Evolutionary conservation across 2,113 vertebrate species (phyloP).

Genomic region (Fulmarus glacialis): DNA sequence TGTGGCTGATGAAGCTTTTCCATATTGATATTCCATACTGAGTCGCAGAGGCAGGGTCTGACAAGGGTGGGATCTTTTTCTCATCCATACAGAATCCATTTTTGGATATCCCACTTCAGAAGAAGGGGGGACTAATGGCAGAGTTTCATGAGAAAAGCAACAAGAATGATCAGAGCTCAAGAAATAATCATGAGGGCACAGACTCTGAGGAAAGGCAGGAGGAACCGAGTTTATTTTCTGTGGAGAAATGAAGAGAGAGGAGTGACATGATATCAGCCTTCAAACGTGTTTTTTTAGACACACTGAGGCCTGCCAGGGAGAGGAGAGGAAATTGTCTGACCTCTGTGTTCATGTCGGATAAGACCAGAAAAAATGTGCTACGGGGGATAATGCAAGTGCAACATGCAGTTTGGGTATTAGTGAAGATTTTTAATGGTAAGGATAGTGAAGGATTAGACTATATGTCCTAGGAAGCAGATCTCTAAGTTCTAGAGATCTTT

Average conservation of each 20-base stretch:
- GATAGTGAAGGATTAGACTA: not conserved
- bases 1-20: not conserved
- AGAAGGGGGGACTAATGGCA: not conserved
- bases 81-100: not conserved
- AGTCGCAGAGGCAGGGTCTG: not conserved
- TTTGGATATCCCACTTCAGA: not conserved
- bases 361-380: not conserved
- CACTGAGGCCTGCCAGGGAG: not conserved
- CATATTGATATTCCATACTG: not conserved
- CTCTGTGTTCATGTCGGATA: not conserved
- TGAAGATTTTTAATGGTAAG: not conserved
- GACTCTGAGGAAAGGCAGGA: not conserved
- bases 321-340: slow-evolving; percentile 23
- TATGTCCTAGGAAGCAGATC: not conserved
- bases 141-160: not conserved
- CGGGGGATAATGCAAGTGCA: not conserved
- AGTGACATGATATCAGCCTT: not conserved
- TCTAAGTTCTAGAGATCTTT: not conserved
- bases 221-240: not conserved
- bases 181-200: not conserved
- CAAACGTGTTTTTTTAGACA: not conserved
- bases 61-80: not conserved
- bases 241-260: not conserved
- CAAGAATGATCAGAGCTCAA: not conserved
- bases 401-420: not conserved